Conservation (phyloP, 2,888 invertebrate genomes). For the Melanophora roralis region DNA sequence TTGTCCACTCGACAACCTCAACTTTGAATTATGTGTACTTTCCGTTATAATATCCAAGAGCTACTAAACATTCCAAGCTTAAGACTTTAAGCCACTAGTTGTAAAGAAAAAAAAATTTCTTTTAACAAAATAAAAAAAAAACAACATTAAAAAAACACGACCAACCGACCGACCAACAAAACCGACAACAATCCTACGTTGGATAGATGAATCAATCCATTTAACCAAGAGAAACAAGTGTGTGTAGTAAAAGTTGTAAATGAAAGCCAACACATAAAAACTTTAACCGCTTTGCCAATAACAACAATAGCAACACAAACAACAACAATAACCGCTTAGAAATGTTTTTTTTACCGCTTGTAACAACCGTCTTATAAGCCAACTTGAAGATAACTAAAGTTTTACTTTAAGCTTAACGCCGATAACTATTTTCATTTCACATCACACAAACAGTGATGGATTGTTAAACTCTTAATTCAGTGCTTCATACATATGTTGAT, state of each 20-base stretch:
- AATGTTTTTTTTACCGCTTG: constrained; percentile 10
- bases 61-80: constrained; percentile 56
- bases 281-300: constrained; percentile 40
- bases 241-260: constrained; percentile 52
- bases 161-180: too few species aligned
- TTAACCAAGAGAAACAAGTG: constrained; percentile 49
- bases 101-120: constrained; percentile 34
- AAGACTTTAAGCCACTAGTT: constrained; percentile 52
- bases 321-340: background rate
- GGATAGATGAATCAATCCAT: constrained; percentile 29
- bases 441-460: background rate
- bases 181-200: constrained; percentile 21
- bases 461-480: too few species aligned
- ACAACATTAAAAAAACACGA: constrained; percentile 12
- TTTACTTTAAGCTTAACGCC: constrained; percentile 42
- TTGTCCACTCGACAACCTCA: constrained; percentile 12
- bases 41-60: constrained; percentile 56
- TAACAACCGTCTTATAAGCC: constrained; percentile 48
- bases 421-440: constrained; percentile 1
- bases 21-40: constrained; percentile 25
- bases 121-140: background rate
- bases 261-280: constrained; percentile 38
- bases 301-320: constrained; percentile 6
- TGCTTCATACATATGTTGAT: too few species aligned
- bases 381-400: constrained; percentile 55